Conservation (phyloP, 1,140 invertebrate genomes). For the Piezodorus guildinii region DNA sequence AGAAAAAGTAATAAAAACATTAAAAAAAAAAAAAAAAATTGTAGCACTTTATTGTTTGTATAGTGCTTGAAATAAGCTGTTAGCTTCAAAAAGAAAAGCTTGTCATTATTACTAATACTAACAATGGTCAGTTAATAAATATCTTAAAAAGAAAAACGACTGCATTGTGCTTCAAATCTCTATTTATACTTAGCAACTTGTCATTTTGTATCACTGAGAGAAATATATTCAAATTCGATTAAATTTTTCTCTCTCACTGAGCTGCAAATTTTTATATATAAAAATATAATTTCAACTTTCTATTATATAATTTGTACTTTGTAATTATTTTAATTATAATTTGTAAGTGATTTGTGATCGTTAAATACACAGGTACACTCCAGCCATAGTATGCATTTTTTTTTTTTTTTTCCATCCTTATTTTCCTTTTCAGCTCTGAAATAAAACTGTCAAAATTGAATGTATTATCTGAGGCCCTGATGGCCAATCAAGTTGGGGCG, state of each 20-base stretch:
- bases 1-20: too few relatives aligned
- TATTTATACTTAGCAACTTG: neutral
- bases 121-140: neutral
- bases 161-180: conserved; percentile 1
- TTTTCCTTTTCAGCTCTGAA: too few relatives aligned
- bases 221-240: neutral
- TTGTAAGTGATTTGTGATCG: conserved; percentile 6
- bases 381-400: neutral
- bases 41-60: conserved; percentile 6
- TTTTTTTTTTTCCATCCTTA: neutral
- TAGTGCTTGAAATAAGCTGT: conserved; percentile 7
- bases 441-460: too few relatives aligned
- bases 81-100: conserved; percentile 1
- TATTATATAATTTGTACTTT: conserved; percentile 2
- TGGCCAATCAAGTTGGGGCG: too few relatives aligned
- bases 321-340: neutral
- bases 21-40: neutral
- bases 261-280: conserved; percentile 2
- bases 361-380: conserved; percentile 8
- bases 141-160: neutral
- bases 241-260: neutral
- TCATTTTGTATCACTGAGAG: conserved; percentile 1
- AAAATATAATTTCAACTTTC: neutral
- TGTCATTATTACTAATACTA: neutral
- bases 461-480: too few relatives aligned